Evolutionary conservation across 2,888 invertebrate species (phyloP).

Genomic region (Hirtodrosophila histrioides): DNA sequence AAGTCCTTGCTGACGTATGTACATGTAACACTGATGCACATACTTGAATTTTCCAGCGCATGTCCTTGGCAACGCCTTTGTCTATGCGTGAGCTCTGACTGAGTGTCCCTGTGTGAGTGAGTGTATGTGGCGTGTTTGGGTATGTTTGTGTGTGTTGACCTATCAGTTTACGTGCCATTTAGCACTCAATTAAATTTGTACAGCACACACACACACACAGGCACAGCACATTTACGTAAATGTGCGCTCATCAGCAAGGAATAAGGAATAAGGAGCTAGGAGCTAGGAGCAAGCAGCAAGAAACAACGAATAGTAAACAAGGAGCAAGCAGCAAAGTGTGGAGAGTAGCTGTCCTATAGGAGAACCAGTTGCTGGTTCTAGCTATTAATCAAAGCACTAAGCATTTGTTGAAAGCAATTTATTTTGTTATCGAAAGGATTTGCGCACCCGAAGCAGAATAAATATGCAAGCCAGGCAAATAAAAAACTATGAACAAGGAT

Average conservation of each 20-base stretch:
- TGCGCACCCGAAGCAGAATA: conserved; percentile 29
- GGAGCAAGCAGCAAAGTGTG: conserved; percentile 28
- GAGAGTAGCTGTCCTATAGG: conserved; percentile 28
- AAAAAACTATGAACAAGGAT: neutral
- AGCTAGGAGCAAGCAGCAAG: conserved; percentile 1
- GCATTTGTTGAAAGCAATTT: conserved; percentile 80
- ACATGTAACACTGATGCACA: conserved; percentile 45
- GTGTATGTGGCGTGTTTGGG: conserved; percentile 5
- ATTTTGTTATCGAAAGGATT: conserved; percentile 77
- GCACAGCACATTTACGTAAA: conserved; percentile 61
- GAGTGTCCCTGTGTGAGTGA: conserved; percentile 23
- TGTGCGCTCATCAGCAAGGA: conserved; percentile 73
- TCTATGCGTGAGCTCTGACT: neutral
- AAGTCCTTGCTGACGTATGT: conserved; percentile 38
- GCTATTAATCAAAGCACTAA: conserved; percentile 77
- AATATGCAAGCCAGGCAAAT: conserved; percentile 54
- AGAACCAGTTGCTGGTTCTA: conserved; percentile 52
- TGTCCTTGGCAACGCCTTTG: conserved; percentile 72
- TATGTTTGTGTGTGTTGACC: conserved; percentile 63
- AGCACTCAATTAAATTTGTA: conserved; percentile 83
- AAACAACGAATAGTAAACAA: no score
- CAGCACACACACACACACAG: conserved; percentile 44
- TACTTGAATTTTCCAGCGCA: conserved; percentile 29
- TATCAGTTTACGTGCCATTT: conserved; percentile 83
- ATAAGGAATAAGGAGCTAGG: conserved; percentile 29